Evolutionary conservation across 2,888 invertebrate species (phyloP), one percentile per base, ranked within the genome.

Genomic region (Caenorhabditis japonica): DNA sequence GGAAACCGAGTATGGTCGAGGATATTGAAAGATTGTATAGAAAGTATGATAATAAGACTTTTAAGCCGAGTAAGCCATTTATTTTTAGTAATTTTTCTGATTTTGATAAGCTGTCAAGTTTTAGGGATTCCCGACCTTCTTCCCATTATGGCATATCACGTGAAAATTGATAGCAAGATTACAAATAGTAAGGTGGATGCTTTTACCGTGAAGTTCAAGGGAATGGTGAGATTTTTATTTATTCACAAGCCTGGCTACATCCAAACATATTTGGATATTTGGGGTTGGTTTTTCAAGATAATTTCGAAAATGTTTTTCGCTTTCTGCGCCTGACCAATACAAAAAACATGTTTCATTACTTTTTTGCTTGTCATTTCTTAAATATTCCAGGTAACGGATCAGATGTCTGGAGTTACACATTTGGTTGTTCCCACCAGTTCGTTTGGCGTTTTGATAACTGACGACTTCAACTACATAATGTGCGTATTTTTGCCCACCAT

Each of bases 381-480:
- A n/a, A n/a, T n/a, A n/a, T n/a, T n/a, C n/a, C 46, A 60, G 59
- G 49, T 60, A 12, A 60, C 59, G 13, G 59, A 60, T 33, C 41
- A 60, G 41, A 49, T 47, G 59, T 30, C 39, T 2, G 59, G 49
- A 33, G 59, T 49, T 0, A 60, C 59, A 17, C 59, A 60, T 15
- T 33, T 49, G 17, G 49, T 60, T 2, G 39, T 60, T 1, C 49
- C 21, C 3, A 60, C 59, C 0, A 41, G 33, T 15, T 10, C 19
- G 7, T 17, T 21, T 21, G 59, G 59, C 5, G 10, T 60, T 1
- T 49, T 60, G 4, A 36, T 41, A 41, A 49, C 59, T 1, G 59
- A 60, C 33, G 49, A 60, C 21, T 60, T 60, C 21, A 30, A 30
- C 17, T 49, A 60, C 49, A 41, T 60, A 19, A 60, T 60, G 59